A percentile compares a stretch with the other conserved stretches of the same genome.
Conservation (phyloP, 2,113 vertebrate species). For the Smithornis capensis region DNA sequence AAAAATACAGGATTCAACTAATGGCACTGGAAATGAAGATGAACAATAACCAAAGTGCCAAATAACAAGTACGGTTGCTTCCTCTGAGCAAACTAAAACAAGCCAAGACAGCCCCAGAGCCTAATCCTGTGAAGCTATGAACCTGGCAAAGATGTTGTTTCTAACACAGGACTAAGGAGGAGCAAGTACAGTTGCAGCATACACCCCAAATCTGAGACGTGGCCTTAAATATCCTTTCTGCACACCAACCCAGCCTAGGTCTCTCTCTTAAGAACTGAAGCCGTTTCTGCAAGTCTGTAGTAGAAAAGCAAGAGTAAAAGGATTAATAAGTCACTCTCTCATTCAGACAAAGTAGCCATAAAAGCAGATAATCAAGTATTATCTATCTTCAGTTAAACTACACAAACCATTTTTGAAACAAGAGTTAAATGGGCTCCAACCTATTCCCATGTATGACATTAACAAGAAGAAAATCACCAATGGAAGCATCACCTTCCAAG, state of each 20-base stretch:
- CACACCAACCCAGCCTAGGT: neutral
- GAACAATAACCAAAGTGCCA: neutral
- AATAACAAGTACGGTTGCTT: neutral
- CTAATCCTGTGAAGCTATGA: neutral
- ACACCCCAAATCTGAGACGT: neutral
- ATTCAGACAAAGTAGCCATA: neutral
- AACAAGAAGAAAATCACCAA: neutral
- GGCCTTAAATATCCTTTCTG: neutral
- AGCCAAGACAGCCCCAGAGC: constrained; percentile 25
- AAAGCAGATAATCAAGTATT: neutral
- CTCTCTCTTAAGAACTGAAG: neutral
- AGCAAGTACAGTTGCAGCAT: constrained; percentile 13
- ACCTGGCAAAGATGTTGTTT: neutral
- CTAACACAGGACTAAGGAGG: neutral
- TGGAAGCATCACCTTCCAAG: neutral
- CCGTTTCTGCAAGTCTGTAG: neutral
- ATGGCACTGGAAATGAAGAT: neutral
- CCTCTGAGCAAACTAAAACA: neutral
- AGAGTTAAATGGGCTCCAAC: neutral
- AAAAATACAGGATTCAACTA: neutral
- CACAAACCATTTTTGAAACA: neutral
- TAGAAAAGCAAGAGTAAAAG: neutral
- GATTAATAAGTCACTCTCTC: neutral
- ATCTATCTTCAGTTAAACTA: neutral
- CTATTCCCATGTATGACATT: neutral